Evolutionary conservation across 2,797 vertebrate species (phyloP), one percentile per base, ranked within the genome.

Genomic region (Anguilla megastoma): DNA sequence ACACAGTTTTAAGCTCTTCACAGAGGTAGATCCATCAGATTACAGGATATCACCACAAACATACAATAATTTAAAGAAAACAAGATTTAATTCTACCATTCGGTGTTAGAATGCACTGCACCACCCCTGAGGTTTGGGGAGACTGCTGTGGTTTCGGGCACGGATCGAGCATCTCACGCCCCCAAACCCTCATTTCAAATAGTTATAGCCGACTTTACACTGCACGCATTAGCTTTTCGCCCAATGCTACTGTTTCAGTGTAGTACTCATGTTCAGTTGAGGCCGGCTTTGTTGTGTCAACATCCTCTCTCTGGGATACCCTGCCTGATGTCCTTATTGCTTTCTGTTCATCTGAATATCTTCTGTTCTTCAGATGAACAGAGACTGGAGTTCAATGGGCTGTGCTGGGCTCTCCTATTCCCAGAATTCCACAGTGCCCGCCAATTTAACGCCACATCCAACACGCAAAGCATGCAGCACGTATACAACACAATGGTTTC

Each of bases 21-120:
- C 95, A 96, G 95, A 97, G 96, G 96, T 97, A 96, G 96, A 96
- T 95, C 95, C 95, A 95, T 94, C 94, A 91, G 94, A 94, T 79
- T 41, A 48, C 21, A 50, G 69, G 69, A 14, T 33, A 33, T 79
- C 36, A 79, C 36, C 74, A 71, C n/a, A 12, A 69, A 69, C 33
- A 41, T 2, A 21, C 27, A 71, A 71, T 18, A 79, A 79, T 41
- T 45, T 79, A 18, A 79, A 45, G 36, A 41, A 79, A 79, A 41
- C 21, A 3, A 18, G 74, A 45, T 79, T 76, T 71, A 14, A 66
- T 84, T 89, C 16, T 10, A 16, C 30, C 79, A 2, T 86, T 50
- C 18, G 54, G 85, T 45, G 56, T 85, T 33, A 63, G 63, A 58
- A 85, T 1, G 21, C 27, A 66, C n/a, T 27, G n/a, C 36, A 9